phyloP scores from a whole-genome alignment of 2,888 invertebrate species.

The Chrysolina americana region DNA sequence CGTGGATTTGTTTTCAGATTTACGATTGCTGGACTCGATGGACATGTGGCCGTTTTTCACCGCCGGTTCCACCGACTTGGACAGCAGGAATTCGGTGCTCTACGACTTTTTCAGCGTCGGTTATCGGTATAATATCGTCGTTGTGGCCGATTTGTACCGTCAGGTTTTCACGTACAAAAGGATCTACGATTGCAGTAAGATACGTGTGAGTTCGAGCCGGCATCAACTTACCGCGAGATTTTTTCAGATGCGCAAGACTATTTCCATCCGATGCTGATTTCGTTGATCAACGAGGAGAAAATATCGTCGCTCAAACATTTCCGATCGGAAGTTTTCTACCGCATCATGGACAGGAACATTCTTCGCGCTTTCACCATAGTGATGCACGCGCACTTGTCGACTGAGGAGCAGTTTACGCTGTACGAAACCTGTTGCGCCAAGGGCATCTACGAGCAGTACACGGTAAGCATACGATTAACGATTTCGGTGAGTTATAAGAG shows the following conservation, averaged over 20 bases:
- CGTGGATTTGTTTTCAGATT: constrained; percentile 44
- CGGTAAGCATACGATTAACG: constrained; percentile 26
- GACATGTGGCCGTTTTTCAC: constrained; percentile 51
- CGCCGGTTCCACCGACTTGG: constrained; percentile 37
- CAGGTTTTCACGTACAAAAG: constrained; percentile 38
- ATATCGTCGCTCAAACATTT: constrained; percentile 45
- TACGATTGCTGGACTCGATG: constrained; percentile 48
- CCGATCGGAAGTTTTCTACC: constrained; percentile 38
- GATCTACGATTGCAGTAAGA: constrained; percentile 42
- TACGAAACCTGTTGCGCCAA: constrained; percentile 48
- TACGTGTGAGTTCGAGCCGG: not conserved
- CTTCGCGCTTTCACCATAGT: constrained; percentile 47
- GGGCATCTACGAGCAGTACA: constrained; percentile 48
- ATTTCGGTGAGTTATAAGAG: not conserved
- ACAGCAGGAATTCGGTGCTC: constrained; percentile 48
- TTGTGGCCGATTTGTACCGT: constrained; percentile 51
- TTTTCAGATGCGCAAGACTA: constrained; percentile 47
- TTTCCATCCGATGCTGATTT: constrained; percentile 49
- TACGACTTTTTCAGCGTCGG: constrained; percentile 48
- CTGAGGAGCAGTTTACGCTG: constrained; percentile 35
- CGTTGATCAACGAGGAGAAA: constrained; percentile 41
- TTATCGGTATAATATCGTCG: constrained; percentile 44
- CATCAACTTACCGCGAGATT: not conserved
- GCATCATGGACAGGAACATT: constrained; percentile 46
- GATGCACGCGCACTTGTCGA: constrained; percentile 34